Evolutionary conservation across 2,888 invertebrate species (phyloP).

Genomic region (Ornithoptera priamus): DNA sequence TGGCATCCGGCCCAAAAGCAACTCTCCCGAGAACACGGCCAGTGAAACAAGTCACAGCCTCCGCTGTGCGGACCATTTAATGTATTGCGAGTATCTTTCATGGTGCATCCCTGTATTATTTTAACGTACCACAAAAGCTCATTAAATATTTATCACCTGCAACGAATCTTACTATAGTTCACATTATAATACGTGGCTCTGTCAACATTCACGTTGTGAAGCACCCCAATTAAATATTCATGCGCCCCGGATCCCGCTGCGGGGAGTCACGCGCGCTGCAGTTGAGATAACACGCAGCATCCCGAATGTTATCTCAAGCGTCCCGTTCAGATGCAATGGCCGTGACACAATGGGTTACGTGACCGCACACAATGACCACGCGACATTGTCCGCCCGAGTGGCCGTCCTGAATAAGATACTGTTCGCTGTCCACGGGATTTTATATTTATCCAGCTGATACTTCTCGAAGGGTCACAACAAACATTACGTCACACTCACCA

Average conservation of each 20-base stretch:
- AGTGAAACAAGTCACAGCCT: no score
- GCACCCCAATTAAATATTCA: conserved; percentile 60
- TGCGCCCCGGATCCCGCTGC: conserved; percentile 16
- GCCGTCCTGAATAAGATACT: conserved; percentile 22
- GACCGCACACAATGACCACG: conserved; percentile 65
- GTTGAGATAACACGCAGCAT: conserved; percentile 76
- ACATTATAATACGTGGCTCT: conserved; percentile 1
- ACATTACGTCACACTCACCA: conserved; percentile 11
- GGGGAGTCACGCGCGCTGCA: conserved; percentile 53
- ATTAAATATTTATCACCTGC: no score
- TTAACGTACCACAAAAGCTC: no score
- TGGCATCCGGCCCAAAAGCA: no score
- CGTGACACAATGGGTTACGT: conserved; percentile 59
- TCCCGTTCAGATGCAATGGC: conserved; percentile 48
- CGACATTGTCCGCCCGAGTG: conserved; percentile 37
- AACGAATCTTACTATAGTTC: neutral
- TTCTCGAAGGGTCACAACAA: conserved; percentile 7
- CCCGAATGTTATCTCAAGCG: conserved; percentile 55
- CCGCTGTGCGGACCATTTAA: no score
- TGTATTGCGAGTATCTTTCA: no score
- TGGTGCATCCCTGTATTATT: no score
- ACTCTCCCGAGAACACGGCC: no score
- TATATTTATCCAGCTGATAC: conserved; percentile 24
- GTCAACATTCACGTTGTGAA: conserved; percentile 33
- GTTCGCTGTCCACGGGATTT: neutral